Evolutionary conservation across 2,797 vertebrate genomes (phyloP).

Genomic region (Tokudaia tokunoshimensis): DNA sequence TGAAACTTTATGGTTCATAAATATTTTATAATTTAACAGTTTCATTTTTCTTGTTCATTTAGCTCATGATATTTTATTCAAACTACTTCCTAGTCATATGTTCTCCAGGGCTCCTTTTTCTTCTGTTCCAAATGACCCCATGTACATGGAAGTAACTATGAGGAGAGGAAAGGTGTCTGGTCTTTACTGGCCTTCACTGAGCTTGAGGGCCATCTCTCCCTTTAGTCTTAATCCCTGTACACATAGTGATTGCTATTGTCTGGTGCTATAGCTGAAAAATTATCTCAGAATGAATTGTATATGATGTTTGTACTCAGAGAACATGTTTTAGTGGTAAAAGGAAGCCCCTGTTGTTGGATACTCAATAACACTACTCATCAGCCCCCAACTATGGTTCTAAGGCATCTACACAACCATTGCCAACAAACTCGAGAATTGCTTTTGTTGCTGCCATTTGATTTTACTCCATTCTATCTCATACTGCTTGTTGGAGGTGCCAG

Average conservation of each 20-base stretch:
- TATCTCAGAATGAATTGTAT: neutral
- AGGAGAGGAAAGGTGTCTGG: neutral
- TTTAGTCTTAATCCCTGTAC: neutral
- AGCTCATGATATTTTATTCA: neutral
- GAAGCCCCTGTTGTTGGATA: neutral
- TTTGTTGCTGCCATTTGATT: neutral
- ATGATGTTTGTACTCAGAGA: neutral
- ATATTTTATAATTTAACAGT: neutral
- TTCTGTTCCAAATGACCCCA: neutral
- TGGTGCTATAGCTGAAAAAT: neutral
- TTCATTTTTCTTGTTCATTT: neutral
- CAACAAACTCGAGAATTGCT: neutral
- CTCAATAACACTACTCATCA: neutral
- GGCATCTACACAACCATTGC: neutral
- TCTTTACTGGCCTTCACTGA: neutral
- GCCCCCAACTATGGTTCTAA: neutral
- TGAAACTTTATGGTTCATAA: neutral
- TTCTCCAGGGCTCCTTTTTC: neutral
- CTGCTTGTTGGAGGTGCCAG: neutral
- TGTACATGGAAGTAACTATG: neutral
- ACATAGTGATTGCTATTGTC: neutral
- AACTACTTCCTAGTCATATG: neutral
- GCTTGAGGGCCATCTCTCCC: neutral
- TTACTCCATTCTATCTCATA: rapidly evolving
- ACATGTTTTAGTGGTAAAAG: neutral